Percentiles rank a stretch among this genome's conserved stretches.
Conservation (phyloP, 2,797 vertebrate genomes). For the Falco columbarius region DNA sequence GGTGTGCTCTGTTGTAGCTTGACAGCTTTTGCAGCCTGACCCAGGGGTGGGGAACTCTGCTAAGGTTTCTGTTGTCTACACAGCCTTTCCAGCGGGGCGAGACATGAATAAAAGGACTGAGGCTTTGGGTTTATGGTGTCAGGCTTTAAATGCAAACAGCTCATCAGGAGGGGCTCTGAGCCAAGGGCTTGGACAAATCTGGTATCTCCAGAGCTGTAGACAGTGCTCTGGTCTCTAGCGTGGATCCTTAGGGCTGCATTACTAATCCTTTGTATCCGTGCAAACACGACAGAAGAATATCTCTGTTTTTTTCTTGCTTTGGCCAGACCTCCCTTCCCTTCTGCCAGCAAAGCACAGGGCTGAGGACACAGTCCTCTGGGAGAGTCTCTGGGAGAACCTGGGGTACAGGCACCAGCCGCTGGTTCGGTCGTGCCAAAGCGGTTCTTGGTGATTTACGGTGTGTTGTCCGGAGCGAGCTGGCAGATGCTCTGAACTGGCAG, state of each 20-base stretch:
- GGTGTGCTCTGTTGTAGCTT: background rate
- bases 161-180: background rate
- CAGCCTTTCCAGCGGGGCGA: background rate
- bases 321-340: background rate
- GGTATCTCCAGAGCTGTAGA: background rate
- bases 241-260: background rate
- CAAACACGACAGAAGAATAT: background rate
- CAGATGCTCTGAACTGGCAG: background rate
- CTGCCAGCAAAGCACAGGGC: background rate
- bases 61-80: rapidly evolving
- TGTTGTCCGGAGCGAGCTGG: background rate
- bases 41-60: background rate
- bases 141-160: background rate
- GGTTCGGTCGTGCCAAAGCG: background rate
- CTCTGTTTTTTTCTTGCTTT: background rate
- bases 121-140: rapidly evolving
- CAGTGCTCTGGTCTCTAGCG: background rate
- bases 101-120: background rate
- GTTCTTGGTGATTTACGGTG: background rate
- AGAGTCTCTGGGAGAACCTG: background rate
- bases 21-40: background rate
- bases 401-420: rapidly evolving
- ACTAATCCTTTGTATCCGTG: background rate
- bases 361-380: background rate
- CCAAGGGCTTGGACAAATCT: background rate